phyloP scores from a whole-genome alignment of 1,140 invertebrate genomes.

The Procambarus virginalis region DNA sequence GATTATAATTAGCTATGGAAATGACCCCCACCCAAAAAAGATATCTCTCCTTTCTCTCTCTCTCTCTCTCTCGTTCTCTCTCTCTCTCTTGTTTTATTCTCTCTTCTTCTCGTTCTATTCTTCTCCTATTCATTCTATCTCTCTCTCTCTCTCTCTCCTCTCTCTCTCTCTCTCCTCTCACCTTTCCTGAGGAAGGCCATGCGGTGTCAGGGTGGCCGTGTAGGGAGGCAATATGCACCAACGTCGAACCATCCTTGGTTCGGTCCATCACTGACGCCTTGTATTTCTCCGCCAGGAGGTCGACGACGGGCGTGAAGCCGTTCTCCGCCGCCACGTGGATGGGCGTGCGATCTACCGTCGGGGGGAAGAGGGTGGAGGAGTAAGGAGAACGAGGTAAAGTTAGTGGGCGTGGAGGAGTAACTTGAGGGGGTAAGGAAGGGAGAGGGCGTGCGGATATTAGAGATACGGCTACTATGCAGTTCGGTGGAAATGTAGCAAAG shows the following conservation, averaged over 20 bases:
- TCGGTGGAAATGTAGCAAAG: no score
- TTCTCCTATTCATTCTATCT: not conserved
- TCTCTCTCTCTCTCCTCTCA: not conserved
- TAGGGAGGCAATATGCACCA: constrained; percentile 98
- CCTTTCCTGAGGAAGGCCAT: constrained; percentile 97
- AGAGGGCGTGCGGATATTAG: not conserved
- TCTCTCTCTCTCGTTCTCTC: not conserved
- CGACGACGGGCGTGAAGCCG: constrained; percentile 95
- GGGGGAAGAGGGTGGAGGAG: constrained; percentile 3
- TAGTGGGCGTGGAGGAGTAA: constrained; percentile 19
- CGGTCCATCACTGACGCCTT: constrained; percentile 95
- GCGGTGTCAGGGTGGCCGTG: constrained; percentile 98
- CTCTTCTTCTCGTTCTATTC: not conserved
- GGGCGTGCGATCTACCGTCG: constrained; percentile 88
- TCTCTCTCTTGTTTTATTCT: not conserved
- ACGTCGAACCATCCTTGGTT: constrained; percentile 96
- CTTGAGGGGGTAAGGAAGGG: not conserved
- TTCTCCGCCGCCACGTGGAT: constrained; percentile 98
- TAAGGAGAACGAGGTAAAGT: not conserved
- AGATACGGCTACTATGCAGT: no score
- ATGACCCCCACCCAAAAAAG: no score
- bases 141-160: not conserved
- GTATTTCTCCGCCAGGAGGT: constrained; percentile 97
- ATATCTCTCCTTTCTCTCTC: no score
- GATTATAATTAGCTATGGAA: no score